Base-by-base conservation (phyloP, 2,888 invertebrate genomes). In the Tiliacea citrago region DNA sequence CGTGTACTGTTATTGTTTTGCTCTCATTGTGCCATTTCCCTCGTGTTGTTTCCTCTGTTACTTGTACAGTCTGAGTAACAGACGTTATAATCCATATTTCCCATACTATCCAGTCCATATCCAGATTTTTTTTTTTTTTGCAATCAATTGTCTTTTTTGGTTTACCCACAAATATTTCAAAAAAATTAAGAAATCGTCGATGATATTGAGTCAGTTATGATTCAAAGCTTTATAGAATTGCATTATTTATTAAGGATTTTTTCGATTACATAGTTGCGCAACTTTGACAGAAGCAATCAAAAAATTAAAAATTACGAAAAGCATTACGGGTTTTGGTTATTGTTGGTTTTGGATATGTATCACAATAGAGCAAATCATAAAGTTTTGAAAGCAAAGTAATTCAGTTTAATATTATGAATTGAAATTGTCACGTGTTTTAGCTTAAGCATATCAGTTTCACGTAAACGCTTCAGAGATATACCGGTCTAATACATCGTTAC, bases 61-160 rank as follows among this genome's bases (percentile, higher is more conserved):
- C 29, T 45, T 63, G 83, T 83, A 83, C 73, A 39, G 68, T 62
- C 53, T 66, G 83, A 24, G 13, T 16, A 78, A 57, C n/a, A 72
- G 12, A 3, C 18, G 24, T 9, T 58, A n/a, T 74, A 9, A n/a
- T n/a, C n/a, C n/a, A n/a, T n/a, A n/a, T n/a, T n/a, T n/a, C n/a
- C n/a, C n/a, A n/a, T n/a, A n/a, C n/a, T n/a, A n/a, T n/a, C n/a
- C n/a, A n/a, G n/a, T n/a, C n/a, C n/a, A n/a, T n/a, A n/a, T n/a
- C n/a, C n/a, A n/a, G n/a, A n/a, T n/a, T n/a, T n/a, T n/a, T n/a
- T n/a, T n/a, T n/a, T n/a, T n/a, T 18, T 74, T 51, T 35, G 9
- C 45, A 16, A 66, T 55, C 0, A n/a, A 35, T 51, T 21, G 0
- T 13, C 3, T 51, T 35, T 35, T 65, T 47, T 13, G 5, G 5